Base-by-base conservation (phyloP, 2,797 vertebrate species). In the Manis crassicaudata region DNA sequence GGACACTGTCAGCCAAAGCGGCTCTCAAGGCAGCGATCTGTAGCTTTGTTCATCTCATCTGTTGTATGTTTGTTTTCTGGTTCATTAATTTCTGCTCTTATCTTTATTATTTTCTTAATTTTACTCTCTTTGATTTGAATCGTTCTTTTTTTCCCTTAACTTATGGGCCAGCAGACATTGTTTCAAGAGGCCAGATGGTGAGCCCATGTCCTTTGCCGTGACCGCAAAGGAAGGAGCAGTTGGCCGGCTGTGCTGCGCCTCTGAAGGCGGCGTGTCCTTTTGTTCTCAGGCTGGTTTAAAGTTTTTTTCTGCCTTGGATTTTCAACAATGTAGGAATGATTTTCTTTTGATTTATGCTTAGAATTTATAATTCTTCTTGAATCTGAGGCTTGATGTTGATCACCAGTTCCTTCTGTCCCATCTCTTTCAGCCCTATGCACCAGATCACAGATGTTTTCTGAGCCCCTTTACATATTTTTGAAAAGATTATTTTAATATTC, bases 151-250 rank as follows among this genome's bases (percentile, higher is more conserved):
- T 3, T 25, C 35, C 32, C n/a, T 62, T 32, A 9, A 58, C 56
- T n/a, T n/a, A 6, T 0, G 21, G 67, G 14, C 8, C 1, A 43
- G 29, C 72, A 62, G 84, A 60, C 23, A 2, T 37, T 43, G 29
- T 62, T 17, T 65, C 13, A 20, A 56, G 58, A 37, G 50, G 17
- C 40, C 18, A 5, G 40, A 21, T 16, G 52, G 40, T 13, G 12
- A 50, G 40, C 21, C 27, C 0, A 0, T 29, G 14, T 0, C 17
- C 21, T 35, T 25, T 29, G 54, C 20, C 4, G 10, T 32, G 37
- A 18, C 50, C 7, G 7, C 0, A 0, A 32, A 62, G 60, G 60
- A 20, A 3, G 6, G 76, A 54, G 32, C 0, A 20, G 40, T 21
- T 16, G 16, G 63, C 21, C 35, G 32, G 16, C 35, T 54, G 11